phyloP scores from a whole-genome alignment of 2,797 vertebrate genomes.

The Poeciliopsis turneri region DNA sequence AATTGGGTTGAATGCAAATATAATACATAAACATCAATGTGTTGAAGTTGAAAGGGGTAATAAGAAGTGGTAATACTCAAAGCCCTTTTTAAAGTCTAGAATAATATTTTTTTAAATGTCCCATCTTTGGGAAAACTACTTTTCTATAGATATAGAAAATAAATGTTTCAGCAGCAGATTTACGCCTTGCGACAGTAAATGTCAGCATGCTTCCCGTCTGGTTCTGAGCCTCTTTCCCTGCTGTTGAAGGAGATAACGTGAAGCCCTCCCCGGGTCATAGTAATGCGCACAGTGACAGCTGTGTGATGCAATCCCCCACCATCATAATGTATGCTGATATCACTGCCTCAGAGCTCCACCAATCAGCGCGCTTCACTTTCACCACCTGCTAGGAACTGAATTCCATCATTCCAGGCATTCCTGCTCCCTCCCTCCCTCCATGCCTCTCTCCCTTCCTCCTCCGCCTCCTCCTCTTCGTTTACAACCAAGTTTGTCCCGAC shows the following conservation, averaged over 20 bases:
- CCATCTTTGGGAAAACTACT: background rate
- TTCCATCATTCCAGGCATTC: constrained; percentile 94
- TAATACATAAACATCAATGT: background rate
- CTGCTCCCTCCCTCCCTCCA: constrained; percentile 60
- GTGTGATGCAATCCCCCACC: constrained; percentile 75
- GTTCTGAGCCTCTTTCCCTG: background rate
- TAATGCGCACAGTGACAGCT: constrained; percentile 36
- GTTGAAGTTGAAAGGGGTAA: background rate
- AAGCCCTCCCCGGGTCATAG: background rate
- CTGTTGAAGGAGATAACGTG: background rate
- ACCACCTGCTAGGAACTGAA: constrained; percentile 93
- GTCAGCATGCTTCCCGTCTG: background rate
- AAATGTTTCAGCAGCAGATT: background rate
- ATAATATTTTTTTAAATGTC: background rate
- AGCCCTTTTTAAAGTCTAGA: background rate
- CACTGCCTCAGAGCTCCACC: constrained; percentile 71
- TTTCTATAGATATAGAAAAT: background rate
- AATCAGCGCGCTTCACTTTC: constrained; percentile 80
- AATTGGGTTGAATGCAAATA: background rate
- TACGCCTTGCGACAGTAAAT: background rate
- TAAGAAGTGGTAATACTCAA: background rate
- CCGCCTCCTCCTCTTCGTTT: constrained; percentile 75
- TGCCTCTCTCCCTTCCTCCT: constrained; percentile 44
- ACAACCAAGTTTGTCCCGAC: constrained; percentile 70
- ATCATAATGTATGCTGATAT: constrained; percentile 81